A percentile compares a stretch with the other conserved stretches of the same genome.
phyloP scores from a whole-genome alignment of 2,797 vertebrate species.

The Odontamblyopus rebecca region DNA sequence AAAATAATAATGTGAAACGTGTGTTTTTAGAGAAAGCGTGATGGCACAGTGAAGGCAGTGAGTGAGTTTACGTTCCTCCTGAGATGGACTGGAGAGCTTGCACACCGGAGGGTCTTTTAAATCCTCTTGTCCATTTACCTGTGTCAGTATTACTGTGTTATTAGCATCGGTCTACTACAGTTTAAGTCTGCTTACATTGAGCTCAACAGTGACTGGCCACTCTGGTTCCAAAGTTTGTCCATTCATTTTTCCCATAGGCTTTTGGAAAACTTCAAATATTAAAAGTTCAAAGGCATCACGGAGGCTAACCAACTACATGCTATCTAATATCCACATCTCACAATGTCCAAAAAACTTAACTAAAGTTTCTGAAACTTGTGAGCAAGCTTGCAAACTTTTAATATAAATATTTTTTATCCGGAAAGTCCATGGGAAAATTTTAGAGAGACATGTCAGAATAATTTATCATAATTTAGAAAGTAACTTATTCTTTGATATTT shows the following conservation, averaged over 20 bases:
- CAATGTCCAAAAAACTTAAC: no score
- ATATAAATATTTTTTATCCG: no score
- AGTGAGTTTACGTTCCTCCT: constrained; percentile 60
- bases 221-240: no score
- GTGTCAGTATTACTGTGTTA: background rate
- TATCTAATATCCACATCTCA: no score
- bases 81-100: constrained; percentile 55
- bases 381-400: no score
- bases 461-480: constrained; percentile 22
- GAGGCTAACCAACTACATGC: no score
- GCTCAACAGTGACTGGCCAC: no score
- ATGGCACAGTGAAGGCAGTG: constrained; percentile 46
- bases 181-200: background rate
- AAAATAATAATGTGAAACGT: background rate
- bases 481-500: constrained; percentile 55
- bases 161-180: background rate
- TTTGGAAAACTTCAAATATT: no score
- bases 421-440: no score
- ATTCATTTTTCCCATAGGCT: no score
- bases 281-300: no score
- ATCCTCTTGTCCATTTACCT: constrained; percentile 10
- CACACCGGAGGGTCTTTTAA: constrained; percentile 19
- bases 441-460: background rate
- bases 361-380: no score
- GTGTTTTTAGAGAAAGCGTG: constrained; percentile 24